These are phyloP conservation scores for Lophura nycthemera DNA, from an alignment of 2,113 vertebrate genomes.

Conservation along the genomic window DNA sequence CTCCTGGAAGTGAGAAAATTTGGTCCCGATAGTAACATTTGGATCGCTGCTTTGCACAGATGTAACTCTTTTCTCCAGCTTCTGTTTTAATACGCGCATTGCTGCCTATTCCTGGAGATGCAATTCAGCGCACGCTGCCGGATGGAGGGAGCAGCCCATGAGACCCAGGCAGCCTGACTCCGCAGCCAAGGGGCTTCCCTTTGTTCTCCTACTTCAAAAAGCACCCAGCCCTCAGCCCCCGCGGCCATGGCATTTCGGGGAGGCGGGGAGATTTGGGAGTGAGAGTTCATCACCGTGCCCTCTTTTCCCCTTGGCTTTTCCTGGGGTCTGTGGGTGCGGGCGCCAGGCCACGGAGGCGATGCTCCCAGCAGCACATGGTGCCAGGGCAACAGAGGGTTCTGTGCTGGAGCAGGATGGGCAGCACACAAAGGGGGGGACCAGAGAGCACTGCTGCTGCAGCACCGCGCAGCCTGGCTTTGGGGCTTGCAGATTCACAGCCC, in stretches of 20 bases:
- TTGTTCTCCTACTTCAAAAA: background rate
- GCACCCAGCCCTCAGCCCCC: background rate
- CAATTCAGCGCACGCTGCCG: background rate
- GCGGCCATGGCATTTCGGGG: background rate
- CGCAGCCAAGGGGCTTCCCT: background rate
- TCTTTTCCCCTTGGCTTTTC: background rate
- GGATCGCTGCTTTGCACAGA: slow-evolving; percentile 58
- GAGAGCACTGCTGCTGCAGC: background rate
- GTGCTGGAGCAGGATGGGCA: background rate
- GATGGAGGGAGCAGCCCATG: background rate
- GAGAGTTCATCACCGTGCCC: background rate
- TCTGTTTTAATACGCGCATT: slow-evolving; percentile 34
- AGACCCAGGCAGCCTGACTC: background rate
- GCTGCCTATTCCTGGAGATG: slow-evolving; percentile 60
- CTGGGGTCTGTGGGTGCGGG: background rate
- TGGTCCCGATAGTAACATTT: slow-evolving; percentile 65
- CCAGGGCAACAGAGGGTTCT: background rate
- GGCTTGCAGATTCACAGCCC: slow-evolving; percentile 63
- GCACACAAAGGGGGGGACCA: background rate
- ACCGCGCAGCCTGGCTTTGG: slow-evolving; percentile 42
- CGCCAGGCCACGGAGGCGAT: rapidly evolving
- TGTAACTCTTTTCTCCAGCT: slow-evolving; percentile 55
- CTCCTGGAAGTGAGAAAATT: slow-evolving; percentile 67
- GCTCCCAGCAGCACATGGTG: background rate
- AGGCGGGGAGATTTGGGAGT: background rate